phyloP scores from a whole-genome alignment of 2,797 vertebrate genomes.

The Melanotaenia nigrans region DNA sequence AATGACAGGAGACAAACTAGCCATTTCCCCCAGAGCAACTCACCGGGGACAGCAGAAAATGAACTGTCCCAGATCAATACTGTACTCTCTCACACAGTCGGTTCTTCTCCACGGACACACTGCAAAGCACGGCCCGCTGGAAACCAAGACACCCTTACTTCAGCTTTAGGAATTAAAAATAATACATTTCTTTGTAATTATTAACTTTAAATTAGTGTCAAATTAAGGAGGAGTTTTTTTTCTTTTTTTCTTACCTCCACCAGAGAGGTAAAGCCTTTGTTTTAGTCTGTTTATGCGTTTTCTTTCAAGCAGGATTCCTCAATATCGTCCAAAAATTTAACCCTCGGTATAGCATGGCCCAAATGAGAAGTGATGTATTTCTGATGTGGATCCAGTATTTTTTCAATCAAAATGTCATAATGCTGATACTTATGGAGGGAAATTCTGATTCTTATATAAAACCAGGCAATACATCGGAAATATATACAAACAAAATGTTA shows the following conservation, averaged over 20 bases:
- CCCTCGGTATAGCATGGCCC: too few species aligned
- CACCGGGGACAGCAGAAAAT: slow-evolving; percentile 82
- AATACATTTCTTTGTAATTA: slow-evolving; percentile 3
- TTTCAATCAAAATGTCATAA: too few species aligned
- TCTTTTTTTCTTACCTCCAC: neutral
- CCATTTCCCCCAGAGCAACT: slow-evolving; percentile 80
- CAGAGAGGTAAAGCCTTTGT: too few species aligned
- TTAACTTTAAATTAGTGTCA: neutral
- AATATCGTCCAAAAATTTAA: too few species aligned
- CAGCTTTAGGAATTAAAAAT: neutral
- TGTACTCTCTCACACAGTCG: slow-evolving; percentile 58
- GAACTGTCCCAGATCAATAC: slow-evolving; percentile 82
- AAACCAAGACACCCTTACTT: neutral
- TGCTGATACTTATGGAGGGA: too few species aligned
- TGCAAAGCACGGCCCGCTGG: slow-evolving; percentile 9
- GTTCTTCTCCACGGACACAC: slow-evolving; percentile 24
- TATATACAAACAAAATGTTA: too few species aligned
- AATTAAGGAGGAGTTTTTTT: neutral
- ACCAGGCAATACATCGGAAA: too few species aligned
- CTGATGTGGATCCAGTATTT: too few species aligned
- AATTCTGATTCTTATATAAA: too few species aligned
- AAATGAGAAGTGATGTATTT: too few species aligned
- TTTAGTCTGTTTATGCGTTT: too few species aligned
- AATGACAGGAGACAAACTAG: slow-evolving; percentile 84
- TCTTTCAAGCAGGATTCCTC: too few species aligned